Conservation (phyloP, 2,113 vertebrate species). For the Acinonyx jubatus region DNA sequence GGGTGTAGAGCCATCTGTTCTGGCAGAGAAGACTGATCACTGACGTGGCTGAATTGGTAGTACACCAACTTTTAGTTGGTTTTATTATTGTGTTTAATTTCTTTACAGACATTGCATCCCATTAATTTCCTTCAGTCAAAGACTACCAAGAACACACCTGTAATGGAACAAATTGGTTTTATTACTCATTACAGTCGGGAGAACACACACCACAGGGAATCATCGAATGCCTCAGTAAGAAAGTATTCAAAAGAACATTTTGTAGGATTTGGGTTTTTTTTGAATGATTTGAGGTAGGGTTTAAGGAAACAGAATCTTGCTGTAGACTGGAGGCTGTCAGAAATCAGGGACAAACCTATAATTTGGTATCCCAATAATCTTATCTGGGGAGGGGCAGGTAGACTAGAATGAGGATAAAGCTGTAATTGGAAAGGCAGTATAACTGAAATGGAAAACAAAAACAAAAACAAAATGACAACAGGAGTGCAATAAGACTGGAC, state of each 20-base stretch:
- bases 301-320: slow-evolving; percentile 27
- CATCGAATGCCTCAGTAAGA: not conserved
- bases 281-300: not conserved
- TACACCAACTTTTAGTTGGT: slow-evolving; percentile 4
- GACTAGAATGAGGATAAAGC: not conserved
- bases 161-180: not conserved
- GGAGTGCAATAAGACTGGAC: not conserved
- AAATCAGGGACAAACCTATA: not conserved
- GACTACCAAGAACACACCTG: not conserved
- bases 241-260: not conserved
- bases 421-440: not conserved
- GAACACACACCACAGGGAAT: not conserved
- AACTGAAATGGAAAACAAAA: slow-evolving; percentile 2
- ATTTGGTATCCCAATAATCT: not conserved
- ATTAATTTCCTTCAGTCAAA: slow-evolving; percentile 18
- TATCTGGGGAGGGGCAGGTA: not conserved
- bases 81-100: slow-evolving; percentile 52
- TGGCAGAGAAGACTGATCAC: not conserved
- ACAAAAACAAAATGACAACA: not conserved
- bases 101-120: not conserved
- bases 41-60: not conserved
- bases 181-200: not conserved
- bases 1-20: not conserved
- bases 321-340: not conserved
- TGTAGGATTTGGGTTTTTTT: slow-evolving; percentile 15